Conservation (phyloP, 2,797 vertebrate species). For the Philypnodon macrostomus region DNA sequence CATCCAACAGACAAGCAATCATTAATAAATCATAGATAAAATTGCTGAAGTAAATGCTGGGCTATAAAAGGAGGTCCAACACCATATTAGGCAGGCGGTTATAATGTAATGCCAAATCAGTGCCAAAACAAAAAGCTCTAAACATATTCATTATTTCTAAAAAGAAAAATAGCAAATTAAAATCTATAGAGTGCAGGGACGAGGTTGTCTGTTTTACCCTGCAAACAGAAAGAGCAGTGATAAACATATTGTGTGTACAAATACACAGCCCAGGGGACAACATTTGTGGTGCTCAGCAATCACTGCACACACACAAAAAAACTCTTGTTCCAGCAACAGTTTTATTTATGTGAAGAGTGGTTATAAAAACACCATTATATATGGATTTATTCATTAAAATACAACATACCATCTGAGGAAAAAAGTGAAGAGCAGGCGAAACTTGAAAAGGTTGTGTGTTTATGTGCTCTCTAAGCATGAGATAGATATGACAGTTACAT, state of each 20-base stretch:
- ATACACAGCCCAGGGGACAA: slow-evolving; percentile 2
- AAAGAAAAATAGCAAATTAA: slow-evolving; percentile 12
- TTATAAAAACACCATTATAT: slow-evolving; percentile 17
- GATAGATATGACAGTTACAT: slow-evolving; percentile 26
- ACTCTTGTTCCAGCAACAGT: slow-evolving; percentile 2
- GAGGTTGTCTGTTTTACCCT: slow-evolving; percentile 8
- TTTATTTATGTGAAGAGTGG: not conserved
- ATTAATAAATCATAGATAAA: too few relatives aligned
- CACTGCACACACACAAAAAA: not conserved
- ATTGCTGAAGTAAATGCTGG: too few relatives aligned
- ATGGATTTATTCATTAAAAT: slow-evolving; percentile 57
- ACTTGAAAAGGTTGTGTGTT: not conserved
- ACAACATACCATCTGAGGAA: slow-evolving; percentile 14
- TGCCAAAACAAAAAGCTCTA: too few relatives aligned
- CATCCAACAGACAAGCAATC: too few relatives aligned
- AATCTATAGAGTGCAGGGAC: too few relatives aligned
- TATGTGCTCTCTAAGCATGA: slow-evolving; percentile 15
- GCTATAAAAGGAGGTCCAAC: too few relatives aligned
- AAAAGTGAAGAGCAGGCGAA: slow-evolving; percentile 16
- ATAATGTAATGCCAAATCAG: too few relatives aligned
- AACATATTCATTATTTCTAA: not conserved
- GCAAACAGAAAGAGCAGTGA: too few relatives aligned
- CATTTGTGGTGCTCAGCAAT: not conserved
- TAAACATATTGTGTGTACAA: slow-evolving; percentile 3
- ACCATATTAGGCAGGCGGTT: too few relatives aligned